Evolutionary conservation across 2,888 invertebrate genomes (phyloP).

Genomic region (Ceratothoa steindachneri): DNA sequence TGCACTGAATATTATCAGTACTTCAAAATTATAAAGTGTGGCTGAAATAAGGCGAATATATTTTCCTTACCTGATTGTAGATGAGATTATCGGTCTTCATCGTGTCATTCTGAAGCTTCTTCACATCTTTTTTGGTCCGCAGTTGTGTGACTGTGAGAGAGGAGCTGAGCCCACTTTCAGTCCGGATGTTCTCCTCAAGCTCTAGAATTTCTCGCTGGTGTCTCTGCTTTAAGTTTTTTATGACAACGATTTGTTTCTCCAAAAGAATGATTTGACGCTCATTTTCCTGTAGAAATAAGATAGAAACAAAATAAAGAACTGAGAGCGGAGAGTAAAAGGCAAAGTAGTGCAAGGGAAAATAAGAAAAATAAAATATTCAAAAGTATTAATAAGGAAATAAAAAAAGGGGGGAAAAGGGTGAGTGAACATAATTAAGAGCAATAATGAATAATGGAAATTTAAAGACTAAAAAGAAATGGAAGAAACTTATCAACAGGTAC

Average conservation of each 20-base stretch:
- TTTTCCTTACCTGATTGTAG: background rate
- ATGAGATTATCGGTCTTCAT: background rate
- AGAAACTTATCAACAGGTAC: no score
- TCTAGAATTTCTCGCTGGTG: background rate
- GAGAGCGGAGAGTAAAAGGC: no score
- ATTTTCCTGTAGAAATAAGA: background rate
- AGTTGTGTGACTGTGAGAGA: background rate
- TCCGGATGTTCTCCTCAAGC: background rate
- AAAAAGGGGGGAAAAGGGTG: no score
- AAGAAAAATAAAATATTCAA: no score
- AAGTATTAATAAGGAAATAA: no score
- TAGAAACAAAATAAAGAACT: background rate
- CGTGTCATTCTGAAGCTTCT: background rate
- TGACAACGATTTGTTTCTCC: background rate
- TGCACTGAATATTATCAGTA: no score
- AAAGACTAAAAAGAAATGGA: no score
- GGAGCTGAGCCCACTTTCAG: background rate
- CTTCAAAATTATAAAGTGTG: no score
- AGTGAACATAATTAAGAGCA: no score
- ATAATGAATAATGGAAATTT: no score
- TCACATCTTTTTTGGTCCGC: background rate
- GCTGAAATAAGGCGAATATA: no score
- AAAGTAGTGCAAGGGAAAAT: no score
- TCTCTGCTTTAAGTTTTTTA: background rate
- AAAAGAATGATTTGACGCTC: background rate